Percentiles rank a stretch among this genome's conserved stretches.
These are phyloP conservation scores for Melikaiella ostensackeni DNA, from an alignment of 2,888 invertebrate species.

Conservation along the genomic window DNA sequence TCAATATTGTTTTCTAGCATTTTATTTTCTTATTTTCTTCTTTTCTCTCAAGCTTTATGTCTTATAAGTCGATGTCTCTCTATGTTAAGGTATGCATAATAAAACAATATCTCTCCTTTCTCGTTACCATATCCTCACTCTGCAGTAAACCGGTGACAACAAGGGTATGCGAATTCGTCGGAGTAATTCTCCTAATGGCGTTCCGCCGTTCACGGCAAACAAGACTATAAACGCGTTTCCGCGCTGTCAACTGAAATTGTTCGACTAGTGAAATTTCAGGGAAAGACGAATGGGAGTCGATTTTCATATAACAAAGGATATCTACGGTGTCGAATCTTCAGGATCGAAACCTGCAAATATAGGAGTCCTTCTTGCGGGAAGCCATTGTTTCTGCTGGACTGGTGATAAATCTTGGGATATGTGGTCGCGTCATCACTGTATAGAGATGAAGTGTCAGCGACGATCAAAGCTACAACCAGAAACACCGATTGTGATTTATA, in stretches of 20 bases:
- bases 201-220: neutral
- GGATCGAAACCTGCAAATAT: neutral
- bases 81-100: neutral
- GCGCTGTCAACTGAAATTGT: neutral
- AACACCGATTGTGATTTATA: neutral
- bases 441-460: neutral
- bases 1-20: neutral
- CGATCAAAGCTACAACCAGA: neutral
- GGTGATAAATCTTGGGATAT: conserved; percentile 9
- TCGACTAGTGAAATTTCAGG: neutral
- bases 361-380: neutral
- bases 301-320: neutral
- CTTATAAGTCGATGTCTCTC: neutral
- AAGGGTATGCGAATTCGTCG: neutral
- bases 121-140: neutral
- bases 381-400: neutral
- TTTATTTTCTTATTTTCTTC: neutral
- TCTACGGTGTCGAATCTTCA: neutral
- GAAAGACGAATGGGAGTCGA: neutral
- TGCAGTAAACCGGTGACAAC: neutral
- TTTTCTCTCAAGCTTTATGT: neutral
- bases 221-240: neutral
- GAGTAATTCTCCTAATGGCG: conserved; percentile 8
- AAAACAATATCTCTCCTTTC: neutral
- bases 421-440: conserved; percentile 6